Percentiles rank a stretch among this genome's conserved stretches.
Evolutionary conservation across 1,140 invertebrate species (phyloP).

Genomic region (Hydropsyche tenuis): DNA sequence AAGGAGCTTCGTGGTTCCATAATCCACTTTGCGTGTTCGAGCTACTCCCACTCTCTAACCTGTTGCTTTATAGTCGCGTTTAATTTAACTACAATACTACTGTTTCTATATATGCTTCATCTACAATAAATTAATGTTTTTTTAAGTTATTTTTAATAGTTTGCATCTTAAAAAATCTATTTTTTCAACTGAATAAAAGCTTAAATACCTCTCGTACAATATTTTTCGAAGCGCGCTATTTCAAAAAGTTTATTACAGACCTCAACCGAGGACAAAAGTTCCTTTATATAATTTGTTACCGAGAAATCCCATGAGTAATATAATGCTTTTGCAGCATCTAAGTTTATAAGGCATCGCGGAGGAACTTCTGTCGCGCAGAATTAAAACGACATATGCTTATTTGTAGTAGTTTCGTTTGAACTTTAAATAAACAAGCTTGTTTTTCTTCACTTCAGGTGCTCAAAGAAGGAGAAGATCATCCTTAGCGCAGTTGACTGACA

Average conservation of each 20-base stretch:
- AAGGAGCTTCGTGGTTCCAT: too few species aligned
- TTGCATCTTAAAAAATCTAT: too few species aligned
- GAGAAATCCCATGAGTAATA: conserved; percentile 9
- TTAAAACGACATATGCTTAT: background rate
- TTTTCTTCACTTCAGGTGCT: conserved; percentile 54
- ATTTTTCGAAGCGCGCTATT: too few species aligned
- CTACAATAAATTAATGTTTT: too few species aligned
- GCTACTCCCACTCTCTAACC: background rate
- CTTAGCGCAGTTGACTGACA: conserved; percentile 85
- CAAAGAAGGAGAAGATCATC: conserved; percentile 80
- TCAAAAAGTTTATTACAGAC: background rate
- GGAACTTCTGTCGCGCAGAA: background rate
- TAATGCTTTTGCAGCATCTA: background rate
- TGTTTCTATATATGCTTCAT: too few species aligned
- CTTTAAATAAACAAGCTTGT: conserved; percentile 35
- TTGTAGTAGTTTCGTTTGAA: background rate
- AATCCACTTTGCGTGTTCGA: background rate
- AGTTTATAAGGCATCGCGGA: background rate
- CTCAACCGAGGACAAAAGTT: background rate
- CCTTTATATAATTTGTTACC: background rate
- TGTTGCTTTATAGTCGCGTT: background rate
- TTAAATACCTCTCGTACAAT: too few species aligned
- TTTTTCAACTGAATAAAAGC: too few species aligned
- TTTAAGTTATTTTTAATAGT: too few species aligned
- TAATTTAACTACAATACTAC: too few species aligned